These are phyloP conservation scores for Volucella inanis DNA, from an alignment of 2,888 invertebrate species.

Conservation along the genomic window DNA sequence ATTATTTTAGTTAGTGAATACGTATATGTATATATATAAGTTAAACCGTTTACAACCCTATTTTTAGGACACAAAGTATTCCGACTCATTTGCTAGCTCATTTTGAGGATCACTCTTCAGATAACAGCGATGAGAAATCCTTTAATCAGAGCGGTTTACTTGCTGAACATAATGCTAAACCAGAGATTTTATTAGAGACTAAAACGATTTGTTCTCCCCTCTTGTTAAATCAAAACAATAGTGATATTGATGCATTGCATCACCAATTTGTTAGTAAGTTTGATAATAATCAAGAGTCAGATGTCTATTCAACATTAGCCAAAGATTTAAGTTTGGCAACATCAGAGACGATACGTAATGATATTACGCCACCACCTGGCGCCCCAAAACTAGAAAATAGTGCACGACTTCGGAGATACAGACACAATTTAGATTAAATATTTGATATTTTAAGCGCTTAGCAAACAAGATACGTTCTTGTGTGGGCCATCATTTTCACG, in stretches of 20 bases:
- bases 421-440: constrained; percentile 81
- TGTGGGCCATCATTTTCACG: background rate
- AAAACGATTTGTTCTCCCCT: constrained; percentile 47
- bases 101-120: constrained; percentile 80
- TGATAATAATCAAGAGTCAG: constrained; percentile 46
- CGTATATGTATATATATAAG: background rate
- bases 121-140: constrained; percentile 79
- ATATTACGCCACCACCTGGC: constrained; percentile 82
- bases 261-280: constrained; percentile 55
- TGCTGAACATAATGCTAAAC: constrained; percentile 34
- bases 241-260: constrained; percentile 46
- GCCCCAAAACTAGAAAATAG: constrained; percentile 82
- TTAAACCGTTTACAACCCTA: background rate
- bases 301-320: constrained; percentile 53
- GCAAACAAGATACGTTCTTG: background rate
- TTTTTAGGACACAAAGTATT: constrained; percentile 83
- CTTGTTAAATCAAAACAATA: constrained; percentile 47
- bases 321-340: constrained; percentile 77
- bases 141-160: constrained; percentile 51
- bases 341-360: constrained; percentile 77
- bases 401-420: constrained; percentile 82
- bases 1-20: background rate
- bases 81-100: constrained; percentile 83
- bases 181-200: constrained; percentile 36
- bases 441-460: background rate